Evolutionary conservation across 1,140 invertebrate genomes (phyloP), one percentile per base, ranked within the genome.

Genomic region (Cherax destructor): DNA sequence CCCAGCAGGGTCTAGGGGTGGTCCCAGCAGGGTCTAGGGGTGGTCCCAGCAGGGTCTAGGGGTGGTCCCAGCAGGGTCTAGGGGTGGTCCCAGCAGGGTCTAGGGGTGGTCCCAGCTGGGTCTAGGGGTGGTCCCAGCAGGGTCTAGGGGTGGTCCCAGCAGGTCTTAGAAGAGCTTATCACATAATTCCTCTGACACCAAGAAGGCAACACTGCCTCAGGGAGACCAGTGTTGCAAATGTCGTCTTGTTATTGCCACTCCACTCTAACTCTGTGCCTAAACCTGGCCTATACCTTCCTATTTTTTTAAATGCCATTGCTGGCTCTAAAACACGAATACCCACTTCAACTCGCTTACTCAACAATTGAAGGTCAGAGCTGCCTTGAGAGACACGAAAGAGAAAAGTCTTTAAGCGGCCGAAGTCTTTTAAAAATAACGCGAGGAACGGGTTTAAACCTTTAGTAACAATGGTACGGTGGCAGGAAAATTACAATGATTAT

Each of bases 401-500:
- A 56, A 56, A 56, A 56, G 18, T 65, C 21, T 21, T 65, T 18
- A 65, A 65, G 21, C 69, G 69, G 21, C 6, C 69, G 69, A 74
- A 74, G 24, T 30, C 69, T 74, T 74, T 74, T 30, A 74, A 21
- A 74, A 74, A 74, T 74, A 74, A 74, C 69, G 24, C 69, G 24
- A 30, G 69, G 69, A 74, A 74, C n/a, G 69, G 69, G 69, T 74
- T 74, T 74, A 74, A 74, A 74, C 69, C 69, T 74, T 56, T 74
- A 30, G 69, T 74, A 74, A 74, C 69, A 74, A 74, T 74, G 69
- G 69, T 74, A 30, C 69, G 69, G 69, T 74, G 69, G 69, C 69
- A 74, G 69, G 69, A 74, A 74, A 74, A 74, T 74, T 74, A 74
- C 69, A 24, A 74, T 74, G n/a, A 74, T 74, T 74, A 74, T 74